Conservation (phyloP, 2,113 vertebrate species). For the Thinocorus orbignyianus region DNA sequence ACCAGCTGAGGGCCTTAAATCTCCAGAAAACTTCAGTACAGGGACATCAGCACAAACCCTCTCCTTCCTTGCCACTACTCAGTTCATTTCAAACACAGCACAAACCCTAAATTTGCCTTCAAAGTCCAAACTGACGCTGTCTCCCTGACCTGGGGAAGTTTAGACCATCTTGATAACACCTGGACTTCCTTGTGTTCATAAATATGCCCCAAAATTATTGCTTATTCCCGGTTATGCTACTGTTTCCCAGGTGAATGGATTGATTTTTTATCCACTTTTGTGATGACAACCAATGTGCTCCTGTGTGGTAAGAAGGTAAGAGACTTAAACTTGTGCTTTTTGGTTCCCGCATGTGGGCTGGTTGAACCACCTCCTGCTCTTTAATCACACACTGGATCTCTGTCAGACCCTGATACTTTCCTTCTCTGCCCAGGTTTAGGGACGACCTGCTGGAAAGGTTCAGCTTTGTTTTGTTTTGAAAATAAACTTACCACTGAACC, state of each 20-base stretch:
- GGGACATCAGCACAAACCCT: neutral
- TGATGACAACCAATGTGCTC: neutral
- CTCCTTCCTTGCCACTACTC: neutral
- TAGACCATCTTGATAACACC: neutral
- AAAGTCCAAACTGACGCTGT: neutral
- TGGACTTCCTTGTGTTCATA: neutral
- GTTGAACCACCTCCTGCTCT: neutral
- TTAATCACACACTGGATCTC: neutral
- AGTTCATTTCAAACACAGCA: rapidly evolving
- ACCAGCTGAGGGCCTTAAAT: slow-evolving; percentile 34
- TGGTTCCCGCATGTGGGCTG: neutral
- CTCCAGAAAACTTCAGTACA: neutral
- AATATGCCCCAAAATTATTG: neutral
- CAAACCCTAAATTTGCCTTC: neutral
- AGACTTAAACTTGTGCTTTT: rapidly evolving
- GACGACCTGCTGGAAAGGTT: neutral
- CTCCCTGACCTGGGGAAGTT: neutral
- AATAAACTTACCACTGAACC: neutral
- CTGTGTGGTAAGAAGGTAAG: neutral
- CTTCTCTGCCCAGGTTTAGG: neutral
- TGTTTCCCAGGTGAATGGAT: neutral
- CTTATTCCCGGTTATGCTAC: neutral
- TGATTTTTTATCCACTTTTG: neutral
- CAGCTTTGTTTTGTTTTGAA: neutral
- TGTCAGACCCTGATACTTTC: neutral